phyloP scores from a whole-genome alignment of 2,888 invertebrate species.

The Torymus aiolomorphi region DNA sequence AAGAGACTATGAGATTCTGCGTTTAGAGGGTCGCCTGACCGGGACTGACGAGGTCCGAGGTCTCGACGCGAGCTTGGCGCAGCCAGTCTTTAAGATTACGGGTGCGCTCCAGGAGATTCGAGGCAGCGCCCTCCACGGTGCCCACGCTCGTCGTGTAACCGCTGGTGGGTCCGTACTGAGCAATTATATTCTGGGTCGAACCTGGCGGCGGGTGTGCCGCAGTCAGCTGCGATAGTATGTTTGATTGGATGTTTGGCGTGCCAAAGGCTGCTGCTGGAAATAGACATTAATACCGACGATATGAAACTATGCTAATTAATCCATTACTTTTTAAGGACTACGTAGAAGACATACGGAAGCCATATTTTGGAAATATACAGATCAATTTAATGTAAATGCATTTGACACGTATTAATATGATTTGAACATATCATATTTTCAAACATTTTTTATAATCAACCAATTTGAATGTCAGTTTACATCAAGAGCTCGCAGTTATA shows the following conservation, averaged over 20 bases:
- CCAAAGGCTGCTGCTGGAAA: constrained; percentile 67
- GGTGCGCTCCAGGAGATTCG: constrained; percentile 81
- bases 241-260: constrained; percentile 73
- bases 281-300: too few species aligned
- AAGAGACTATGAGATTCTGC: neutral
- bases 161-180: constrained; percentile 73
- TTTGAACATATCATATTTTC: too few species aligned
- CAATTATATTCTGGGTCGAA: constrained; percentile 73
- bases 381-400: too few species aligned
- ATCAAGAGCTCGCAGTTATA: too few species aligned
- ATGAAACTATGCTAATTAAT: too few species aligned
- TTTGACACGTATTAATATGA: too few species aligned
- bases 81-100: constrained; percentile 83
- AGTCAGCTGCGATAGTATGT: constrained; percentile 71
- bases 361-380: too few species aligned
- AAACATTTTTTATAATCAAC: too few species aligned
- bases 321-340: too few species aligned
- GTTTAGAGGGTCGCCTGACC: constrained; percentile 73
- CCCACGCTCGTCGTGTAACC: constrained; percentile 74
- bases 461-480: too few species aligned
- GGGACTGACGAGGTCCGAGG: constrained; percentile 70
- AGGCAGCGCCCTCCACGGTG: constrained; percentile 78
- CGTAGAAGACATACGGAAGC: too few species aligned
- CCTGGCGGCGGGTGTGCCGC: constrained; percentile 69
- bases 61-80: constrained; percentile 77